Evolutionary conservation across 2,797 vertebrate genomes (phyloP).

Genomic region (Simalia tracyae): DNA sequence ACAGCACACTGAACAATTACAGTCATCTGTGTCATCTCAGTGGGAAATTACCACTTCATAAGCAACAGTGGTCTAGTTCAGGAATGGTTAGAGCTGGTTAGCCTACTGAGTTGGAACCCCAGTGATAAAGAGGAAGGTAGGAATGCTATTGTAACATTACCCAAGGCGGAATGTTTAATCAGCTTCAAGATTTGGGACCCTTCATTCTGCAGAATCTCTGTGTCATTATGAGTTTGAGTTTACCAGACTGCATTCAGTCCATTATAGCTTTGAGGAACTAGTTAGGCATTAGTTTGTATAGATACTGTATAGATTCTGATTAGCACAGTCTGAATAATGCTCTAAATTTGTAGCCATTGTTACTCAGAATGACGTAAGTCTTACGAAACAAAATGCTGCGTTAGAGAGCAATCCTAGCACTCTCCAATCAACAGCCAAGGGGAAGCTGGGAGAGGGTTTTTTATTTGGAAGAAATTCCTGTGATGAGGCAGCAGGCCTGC

Average conservation of each 20-base stretch:
- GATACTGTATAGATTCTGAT: not conserved
- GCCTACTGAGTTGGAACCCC: not conserved
- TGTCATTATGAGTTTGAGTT: not conserved
- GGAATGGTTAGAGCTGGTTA: not conserved
- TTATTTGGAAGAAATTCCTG: not conserved
- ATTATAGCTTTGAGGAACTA: not conserved
- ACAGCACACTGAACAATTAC: not conserved
- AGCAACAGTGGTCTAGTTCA: not conserved
- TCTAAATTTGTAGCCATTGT: not conserved
- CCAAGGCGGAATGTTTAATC: not conserved
- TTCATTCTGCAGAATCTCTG: not conserved
- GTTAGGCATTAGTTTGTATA: not conserved
- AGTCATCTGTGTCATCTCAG: not conserved
- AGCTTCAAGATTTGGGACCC: not conserved
- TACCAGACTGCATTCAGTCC: not conserved
- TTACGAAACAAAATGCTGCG: not conserved
- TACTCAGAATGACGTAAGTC: not conserved
- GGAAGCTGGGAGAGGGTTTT: not conserved
- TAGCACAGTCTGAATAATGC: not conserved
- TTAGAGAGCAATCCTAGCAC: not conserved
- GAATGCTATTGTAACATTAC: not conserved
- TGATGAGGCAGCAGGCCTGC: not conserved
- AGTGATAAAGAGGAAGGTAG: not conserved
- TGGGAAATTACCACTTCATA: not conserved
- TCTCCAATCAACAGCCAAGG: not conserved